Base-by-base conservation (phyloP, 2,113 vertebrate genomes). In the Tragelaphus strepsiceros region DNA sequence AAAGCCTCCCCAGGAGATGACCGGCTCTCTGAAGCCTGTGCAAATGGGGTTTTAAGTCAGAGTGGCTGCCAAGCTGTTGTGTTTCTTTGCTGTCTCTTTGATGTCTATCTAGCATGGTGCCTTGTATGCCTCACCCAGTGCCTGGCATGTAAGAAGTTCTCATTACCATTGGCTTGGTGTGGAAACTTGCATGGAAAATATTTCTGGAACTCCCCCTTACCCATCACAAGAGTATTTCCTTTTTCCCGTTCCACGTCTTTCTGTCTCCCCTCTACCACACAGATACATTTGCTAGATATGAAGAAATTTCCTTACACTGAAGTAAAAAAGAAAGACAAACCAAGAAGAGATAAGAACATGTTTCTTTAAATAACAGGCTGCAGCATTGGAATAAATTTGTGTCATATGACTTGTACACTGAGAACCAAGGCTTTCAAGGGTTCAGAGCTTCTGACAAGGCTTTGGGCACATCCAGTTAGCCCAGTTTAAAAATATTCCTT, bases 1-100 rank as follows among this genome's bases (percentile, higher is more conserved):
- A 98, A 87, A 98, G 96, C 97, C 98, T 99, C 98, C 97, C 96
- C 98, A 90, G 97, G 98, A 97, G 98, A 98, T 98, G 98, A 77
- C 97, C 98, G 92, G 97, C 97, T 98, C 98, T 98, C 98, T 98
- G 94, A 98, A 98, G 97, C 90, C 97, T 94, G 90, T 98, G 98
- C 91, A 98, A 98, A 99, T 98, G 98, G 97, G 90, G 96, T 98
- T 97, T 97, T 95, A 97, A 97, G 84, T 88, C 92, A 58, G 80
- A 77, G 88, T 43, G 32, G 88, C 90, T 97, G 97, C 97, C 98
- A 98, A 93, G 88, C 85, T 95, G 92, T 92, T 96, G 94, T 92
- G 90, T 96, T 96, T 97, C 88, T 71, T 96, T 22, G 28, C 51
- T 83, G 39, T 67, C 56, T 35, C 94, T 97, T 97, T 96, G 90